Base-by-base conservation (phyloP, 2,113 vertebrate genomes). In the Formicarius rufipectus region DNA sequence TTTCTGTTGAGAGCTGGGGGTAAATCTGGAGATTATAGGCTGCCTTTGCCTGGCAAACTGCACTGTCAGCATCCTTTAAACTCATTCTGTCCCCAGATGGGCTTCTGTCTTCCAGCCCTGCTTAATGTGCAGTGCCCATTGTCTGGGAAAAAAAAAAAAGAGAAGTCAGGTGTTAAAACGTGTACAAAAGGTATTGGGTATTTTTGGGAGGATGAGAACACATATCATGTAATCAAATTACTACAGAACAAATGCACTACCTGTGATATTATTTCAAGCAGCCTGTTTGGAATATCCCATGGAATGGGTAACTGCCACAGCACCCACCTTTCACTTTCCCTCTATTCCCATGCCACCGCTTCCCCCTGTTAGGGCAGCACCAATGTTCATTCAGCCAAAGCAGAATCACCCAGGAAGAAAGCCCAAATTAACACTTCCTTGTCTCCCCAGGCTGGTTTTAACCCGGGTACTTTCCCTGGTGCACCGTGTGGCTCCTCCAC, bases 21-120 rank as follows among this genome's bases (percentile, higher is more conserved):
- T 99, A 99, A 97, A 99, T 98, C 88, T 98, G 98, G 86, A 99
- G 98, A 44, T 97, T 95, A 45, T 97, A 98, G 92, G 96, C 71
- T 55, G 95, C 93, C 93, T 96, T 97, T 80, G 97, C 97, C 74
- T 97, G 98, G 75, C 96, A 92, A 96, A 96, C 74, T 85, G 95
- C 74, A 97, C 95, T 80, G 75, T 96, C 93, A 69, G 93, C 97
- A 94, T 98, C 98, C 71, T 97, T 97, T 90, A 97, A 92, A 98
- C 98, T 99, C 99, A 99, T 99, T 91, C 97, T 99, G 98, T 97
- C 94, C 45, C 76, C 83, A 79, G 86, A 74, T 72, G 79, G 93
- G 88, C 93, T 93, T 98, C 98, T 96, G 98, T 98, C 99, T 98
- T 97, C 98, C 98, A 96, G 95, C 93, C 88, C 25, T 95, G 97